phyloP scores from a whole-genome alignment of 2,797 vertebrate genomes.

The Netta rufina region DNA sequence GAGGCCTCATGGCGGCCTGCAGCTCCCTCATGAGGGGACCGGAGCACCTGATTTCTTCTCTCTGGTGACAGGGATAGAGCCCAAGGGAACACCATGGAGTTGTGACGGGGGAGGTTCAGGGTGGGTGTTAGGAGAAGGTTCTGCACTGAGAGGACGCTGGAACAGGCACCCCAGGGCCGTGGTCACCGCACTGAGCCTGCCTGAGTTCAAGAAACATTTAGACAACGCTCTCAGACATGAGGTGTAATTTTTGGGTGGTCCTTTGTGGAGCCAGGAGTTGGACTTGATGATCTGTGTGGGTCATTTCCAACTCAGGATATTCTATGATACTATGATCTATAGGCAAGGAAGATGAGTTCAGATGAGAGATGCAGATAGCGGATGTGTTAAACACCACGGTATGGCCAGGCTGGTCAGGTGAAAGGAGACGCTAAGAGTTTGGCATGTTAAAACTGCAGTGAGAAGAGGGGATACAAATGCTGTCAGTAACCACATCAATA shows the following conservation, averaged over 20 bases:
- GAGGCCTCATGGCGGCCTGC: neutral
- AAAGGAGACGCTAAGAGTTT: neutral
- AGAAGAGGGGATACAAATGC: neutral
- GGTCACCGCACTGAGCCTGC: neutral
- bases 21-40: neutral
- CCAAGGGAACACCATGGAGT: neutral
- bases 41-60: neutral
- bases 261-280: neutral
- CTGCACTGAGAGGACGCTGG: neutral
- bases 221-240: neutral
- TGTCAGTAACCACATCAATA: neutral
- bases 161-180: neutral
- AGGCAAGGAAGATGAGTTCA: neutral
- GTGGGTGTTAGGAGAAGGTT: neutral
- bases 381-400: accelerated
- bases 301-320: neutral
- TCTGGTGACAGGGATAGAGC: neutral
- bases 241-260: neutral
- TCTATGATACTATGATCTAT: neutral
- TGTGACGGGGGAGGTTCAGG: neutral
- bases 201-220: neutral
- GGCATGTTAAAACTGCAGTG: neutral
- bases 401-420: accelerated
- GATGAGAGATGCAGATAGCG: neutral
- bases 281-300: neutral